Evolutionary conservation across 2,888 invertebrate genomes (phyloP), one percentile per base, ranked within the genome.

Genomic region (Idaea straminata): DNA sequence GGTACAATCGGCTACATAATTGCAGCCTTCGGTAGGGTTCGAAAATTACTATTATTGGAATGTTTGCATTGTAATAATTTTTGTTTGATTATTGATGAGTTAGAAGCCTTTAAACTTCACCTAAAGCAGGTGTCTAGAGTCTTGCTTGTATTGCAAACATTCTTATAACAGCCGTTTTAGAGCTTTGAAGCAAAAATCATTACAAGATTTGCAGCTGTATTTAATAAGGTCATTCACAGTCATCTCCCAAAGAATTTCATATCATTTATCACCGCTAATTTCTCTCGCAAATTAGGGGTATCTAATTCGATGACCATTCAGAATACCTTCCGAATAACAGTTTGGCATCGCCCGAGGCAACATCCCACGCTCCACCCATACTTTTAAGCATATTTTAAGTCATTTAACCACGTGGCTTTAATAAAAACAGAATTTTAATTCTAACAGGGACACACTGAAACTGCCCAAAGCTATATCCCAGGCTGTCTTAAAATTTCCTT

Each of bases 401-500:
- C 16, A 59, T 25, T 76, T 75, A 75, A 74, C 76, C 82, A 83
- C 82, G 81, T 83, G 84, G 76, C 66, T 64, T 65, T 65, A 64
- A 70, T 47, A 47, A 47, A 47, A 47, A 63, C 67, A 64, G 65
- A 69, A 73, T 76, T 82, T 85, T 83, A 83, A 82, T 75, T 59
- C 63, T 66, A 66, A 73, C 68, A 78, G 76, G 68, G 69, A 71
- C 65, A 68, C 63, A 66, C 79, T 78, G 79, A 81, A 84, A 79
- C 62, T 15, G 83, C 88, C 85, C 65, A 73, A 64, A 81, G 87
- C 85, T 59, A 74, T 79, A 81, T 87, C 87, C 82, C 88, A 88
- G 85, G 85, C 84, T 77, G 78, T 83, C 77, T 79, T 75, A 63
- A 58, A 62, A 47, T 6, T 25, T 25, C 25, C 25, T 25, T 25